A percentile compares a stretch with the other conserved stretches of the same genome.
Evolutionary conservation across 2,888 invertebrate species (phyloP).

Genomic region (Melikaiella ostensackeni): DNA sequence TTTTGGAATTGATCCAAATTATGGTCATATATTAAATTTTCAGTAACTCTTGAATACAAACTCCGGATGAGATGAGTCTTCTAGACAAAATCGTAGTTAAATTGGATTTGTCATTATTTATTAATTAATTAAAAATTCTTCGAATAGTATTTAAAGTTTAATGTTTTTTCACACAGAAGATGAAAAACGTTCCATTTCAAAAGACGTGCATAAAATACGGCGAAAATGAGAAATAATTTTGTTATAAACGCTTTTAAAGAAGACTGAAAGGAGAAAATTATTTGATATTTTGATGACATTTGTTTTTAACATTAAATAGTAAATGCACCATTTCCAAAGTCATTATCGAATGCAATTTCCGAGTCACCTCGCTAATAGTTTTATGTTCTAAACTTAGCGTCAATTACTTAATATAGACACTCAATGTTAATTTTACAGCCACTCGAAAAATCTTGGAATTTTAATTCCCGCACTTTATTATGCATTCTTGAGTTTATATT

Average conservation of each 20-base stretch:
- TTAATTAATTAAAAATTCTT: too few species aligned
- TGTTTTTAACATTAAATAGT: neutral
- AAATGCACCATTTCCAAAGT: neutral
- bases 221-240: neutral
- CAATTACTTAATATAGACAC: too few species aligned
- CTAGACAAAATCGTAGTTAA: too few species aligned
- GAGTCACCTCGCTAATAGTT: neutral
- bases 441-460: neutral
- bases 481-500: neutral
- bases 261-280: neutral
- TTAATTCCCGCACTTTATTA: neutral
- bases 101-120: too few species aligned
- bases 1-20: constrained; percentile 14
- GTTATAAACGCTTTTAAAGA: neutral
- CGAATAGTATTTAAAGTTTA: too few species aligned
- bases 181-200: too few species aligned
- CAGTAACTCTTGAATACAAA: constrained; percentile 6
- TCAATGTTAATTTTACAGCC: neutral
- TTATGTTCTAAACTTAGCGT: neutral
- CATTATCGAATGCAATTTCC: neutral
- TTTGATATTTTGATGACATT: neutral
- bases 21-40: neutral
- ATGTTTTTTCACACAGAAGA: too few species aligned
- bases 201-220: too few species aligned
- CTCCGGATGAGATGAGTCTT: neutral